Conservation (phyloP, 1,140 invertebrate genomes). For the Ostrea denselamellosa region DNA sequence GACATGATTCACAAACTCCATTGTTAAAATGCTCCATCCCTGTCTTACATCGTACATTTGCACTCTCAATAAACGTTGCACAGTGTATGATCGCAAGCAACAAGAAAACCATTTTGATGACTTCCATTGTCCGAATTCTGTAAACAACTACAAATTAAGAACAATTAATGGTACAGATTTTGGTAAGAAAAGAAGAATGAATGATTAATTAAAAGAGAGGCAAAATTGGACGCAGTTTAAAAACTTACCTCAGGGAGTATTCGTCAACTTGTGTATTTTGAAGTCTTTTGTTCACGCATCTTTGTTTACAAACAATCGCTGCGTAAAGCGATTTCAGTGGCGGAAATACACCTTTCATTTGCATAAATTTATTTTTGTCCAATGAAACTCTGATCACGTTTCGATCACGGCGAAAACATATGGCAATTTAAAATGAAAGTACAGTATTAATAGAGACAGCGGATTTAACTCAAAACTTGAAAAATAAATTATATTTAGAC, state of each 20-base stretch:
- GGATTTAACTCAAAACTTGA: no score
- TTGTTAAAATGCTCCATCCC: neutral
- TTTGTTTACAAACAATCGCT: neutral
- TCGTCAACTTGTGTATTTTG: neutral
- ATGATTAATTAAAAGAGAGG: neutral
- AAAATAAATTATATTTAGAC: no score
- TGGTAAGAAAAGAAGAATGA: neutral
- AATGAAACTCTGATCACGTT: neutral
- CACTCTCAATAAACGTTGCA: neutral
- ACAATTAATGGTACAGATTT: neutral
- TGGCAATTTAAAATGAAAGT: no score
- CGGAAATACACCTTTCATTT: neutral
- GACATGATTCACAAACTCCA: neutral
- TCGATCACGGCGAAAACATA: neutral
- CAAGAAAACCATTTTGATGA: neutral
- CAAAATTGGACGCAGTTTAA: neutral
- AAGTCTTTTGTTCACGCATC: neutral
- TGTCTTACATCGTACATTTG: neutral
- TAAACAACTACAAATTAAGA: neutral
- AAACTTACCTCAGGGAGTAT: neutral
- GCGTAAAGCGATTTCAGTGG: slow-evolving; percentile 4
- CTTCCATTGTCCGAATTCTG: neutral
- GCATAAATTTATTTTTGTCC: neutral
- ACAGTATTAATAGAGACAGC: no score
- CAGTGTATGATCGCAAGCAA: neutral